These are phyloP conservation scores for Sturnira hondurensis DNA, from an alignment of 2,113 vertebrate species.

Conservation along the genomic window DNA sequence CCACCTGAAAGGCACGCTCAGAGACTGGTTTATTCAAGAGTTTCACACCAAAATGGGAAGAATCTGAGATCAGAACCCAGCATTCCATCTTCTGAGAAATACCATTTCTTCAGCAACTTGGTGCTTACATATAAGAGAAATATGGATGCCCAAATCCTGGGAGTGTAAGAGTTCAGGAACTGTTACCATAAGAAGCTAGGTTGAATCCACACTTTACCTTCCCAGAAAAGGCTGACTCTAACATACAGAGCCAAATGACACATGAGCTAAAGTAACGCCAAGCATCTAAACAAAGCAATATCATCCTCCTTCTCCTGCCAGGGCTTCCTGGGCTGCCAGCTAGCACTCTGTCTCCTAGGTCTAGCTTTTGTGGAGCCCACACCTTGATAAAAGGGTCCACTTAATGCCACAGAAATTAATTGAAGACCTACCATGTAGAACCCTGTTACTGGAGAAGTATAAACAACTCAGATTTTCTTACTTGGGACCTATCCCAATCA, in stretches of 20 bases:
- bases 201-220: background rate
- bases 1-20: background rate
- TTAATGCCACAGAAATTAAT: background rate
- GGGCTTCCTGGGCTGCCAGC: background rate
- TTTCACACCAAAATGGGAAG: background rate
- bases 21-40: background rate
- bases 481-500: background rate
- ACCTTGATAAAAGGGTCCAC: background rate
- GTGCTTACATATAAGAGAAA: background rate
- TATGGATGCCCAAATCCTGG: background rate
- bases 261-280: background rate
- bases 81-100: background rate
- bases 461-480: conserved; percentile 1
- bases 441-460: background rate
- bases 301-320: background rate
- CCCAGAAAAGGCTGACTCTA: background rate
- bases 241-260: conserved; percentile 18
- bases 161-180: background rate
- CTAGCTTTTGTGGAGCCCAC: background rate
- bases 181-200: background rate
- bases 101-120: background rate
- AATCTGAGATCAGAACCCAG: background rate
- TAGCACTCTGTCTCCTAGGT: background rate
- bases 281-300: conserved; percentile 43
- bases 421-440: background rate